These are phyloP conservation scores for Herpetotheres cachinnans DNA, from an alignment of 2,113 vertebrate genomes.

Conservation along the genomic window DNA sequence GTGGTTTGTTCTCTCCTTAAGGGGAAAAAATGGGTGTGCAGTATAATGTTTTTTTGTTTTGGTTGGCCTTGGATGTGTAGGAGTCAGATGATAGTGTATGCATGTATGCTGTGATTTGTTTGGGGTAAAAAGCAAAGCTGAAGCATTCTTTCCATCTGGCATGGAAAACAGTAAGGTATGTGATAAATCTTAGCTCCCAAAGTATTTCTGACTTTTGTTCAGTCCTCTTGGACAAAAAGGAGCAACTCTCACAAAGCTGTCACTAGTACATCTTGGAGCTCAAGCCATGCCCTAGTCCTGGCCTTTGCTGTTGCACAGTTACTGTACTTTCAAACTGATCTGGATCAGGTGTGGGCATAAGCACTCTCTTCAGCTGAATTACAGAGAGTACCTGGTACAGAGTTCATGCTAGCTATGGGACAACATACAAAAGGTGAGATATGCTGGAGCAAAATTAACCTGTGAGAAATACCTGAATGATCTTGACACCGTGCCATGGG, in stretches of 20 bases:
- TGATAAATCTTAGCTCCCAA: neutral
- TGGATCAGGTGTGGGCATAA: neutral
- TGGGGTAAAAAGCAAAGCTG: neutral
- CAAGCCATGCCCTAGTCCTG: accelerated
- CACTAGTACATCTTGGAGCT: neutral
- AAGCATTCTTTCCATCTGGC: neutral
- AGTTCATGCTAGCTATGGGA: neutral
- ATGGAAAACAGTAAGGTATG: neutral
- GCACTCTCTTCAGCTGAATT: neutral
- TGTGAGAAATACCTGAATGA: neutral
- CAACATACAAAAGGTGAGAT: neutral
- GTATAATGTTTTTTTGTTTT: neutral
- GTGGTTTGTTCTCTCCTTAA: neutral
- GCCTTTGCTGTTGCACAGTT: neutral
- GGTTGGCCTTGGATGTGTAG: neutral
- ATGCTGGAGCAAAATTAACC: neutral
- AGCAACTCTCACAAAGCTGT: neutral
- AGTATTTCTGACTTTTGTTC: neutral
- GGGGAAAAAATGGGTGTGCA: neutral
- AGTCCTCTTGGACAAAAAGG: neutral
- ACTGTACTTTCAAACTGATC: neutral
- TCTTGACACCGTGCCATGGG: neutral
- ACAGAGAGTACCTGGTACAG: neutral
- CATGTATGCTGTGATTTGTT: neutral
- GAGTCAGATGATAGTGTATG: neutral